phyloP scores from a whole-genome alignment of 2,113 vertebrate genomes.

The Probosciger aterrimus region DNA sequence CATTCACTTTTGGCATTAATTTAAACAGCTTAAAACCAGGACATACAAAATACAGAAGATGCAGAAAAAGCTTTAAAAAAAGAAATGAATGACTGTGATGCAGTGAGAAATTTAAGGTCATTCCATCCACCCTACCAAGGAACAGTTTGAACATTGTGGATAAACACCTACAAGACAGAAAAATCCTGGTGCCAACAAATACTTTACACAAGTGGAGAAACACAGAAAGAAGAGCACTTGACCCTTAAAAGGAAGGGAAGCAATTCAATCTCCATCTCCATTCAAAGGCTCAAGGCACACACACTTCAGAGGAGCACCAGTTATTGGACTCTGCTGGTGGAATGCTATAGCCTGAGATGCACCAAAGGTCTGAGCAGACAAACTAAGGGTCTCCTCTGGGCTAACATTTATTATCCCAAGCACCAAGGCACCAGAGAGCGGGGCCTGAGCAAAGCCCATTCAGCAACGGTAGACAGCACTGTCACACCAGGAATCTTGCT shows the following conservation, averaged over 20 bases:
- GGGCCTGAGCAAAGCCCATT: accelerated
- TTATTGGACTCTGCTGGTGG: not conserved
- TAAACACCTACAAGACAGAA: not conserved
- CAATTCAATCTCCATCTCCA: not conserved
- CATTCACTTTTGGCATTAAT: not conserved
- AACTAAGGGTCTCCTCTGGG: not conserved
- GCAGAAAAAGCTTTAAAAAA: not conserved
- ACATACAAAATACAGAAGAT: not conserved
- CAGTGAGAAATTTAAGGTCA: not conserved
- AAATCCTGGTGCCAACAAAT: not conserved
- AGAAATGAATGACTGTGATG: not conserved
- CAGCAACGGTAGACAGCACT: accelerated
- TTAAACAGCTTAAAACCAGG: not conserved
- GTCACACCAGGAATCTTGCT: not conserved
- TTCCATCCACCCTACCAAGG: not conserved
- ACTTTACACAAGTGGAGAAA: not conserved
- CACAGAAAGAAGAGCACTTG: not conserved
- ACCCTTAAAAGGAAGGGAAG: not conserved
- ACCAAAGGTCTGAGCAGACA: not conserved
- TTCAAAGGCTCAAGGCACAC: not conserved
- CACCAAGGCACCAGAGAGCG: not conserved
- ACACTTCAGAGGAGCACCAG: not conserved
- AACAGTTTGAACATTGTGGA: not conserved
- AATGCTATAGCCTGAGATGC: accelerated
- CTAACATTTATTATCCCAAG: not conserved